Conservation (phyloP, 2,113 vertebrate genomes). For the Upupa epops region DNA sequence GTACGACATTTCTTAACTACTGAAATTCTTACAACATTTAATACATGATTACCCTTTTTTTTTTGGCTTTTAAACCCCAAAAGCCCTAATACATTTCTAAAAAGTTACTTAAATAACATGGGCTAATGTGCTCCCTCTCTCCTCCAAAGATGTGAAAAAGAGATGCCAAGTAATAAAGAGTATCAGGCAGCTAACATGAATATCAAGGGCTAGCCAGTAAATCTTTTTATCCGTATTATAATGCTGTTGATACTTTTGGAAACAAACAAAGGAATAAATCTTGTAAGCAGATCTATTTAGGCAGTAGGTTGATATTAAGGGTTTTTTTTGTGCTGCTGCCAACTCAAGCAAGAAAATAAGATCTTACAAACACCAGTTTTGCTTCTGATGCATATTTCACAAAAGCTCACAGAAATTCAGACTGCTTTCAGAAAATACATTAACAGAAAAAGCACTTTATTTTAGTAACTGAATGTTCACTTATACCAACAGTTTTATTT, state of each 20-base stretch:
- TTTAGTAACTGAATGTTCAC: not conserved
- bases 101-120: not conserved
- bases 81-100: not conserved
- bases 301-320: not conserved
- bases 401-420: not conserved
- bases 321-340: not conserved
- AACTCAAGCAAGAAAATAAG: not conserved
- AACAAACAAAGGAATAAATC: slow-evolving; percentile 18
- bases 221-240: not conserved
- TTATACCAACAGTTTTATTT: not conserved
- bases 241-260: not conserved
- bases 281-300: not conserved
- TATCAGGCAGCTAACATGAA: not conserved
- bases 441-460: not conserved
- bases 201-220: not conserved
- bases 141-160: not conserved
- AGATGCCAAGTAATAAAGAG: slow-evolving; percentile 2
- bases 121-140: not conserved
- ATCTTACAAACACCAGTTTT: not conserved
- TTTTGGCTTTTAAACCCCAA: not conserved
- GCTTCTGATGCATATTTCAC: not conserved
- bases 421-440: not conserved
- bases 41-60: not conserved
- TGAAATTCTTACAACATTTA: not conserved
- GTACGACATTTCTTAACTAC: not conserved